phyloP scores from a whole-genome alignment of 2,113 vertebrate species.

The Taxidea taxus region DNA sequence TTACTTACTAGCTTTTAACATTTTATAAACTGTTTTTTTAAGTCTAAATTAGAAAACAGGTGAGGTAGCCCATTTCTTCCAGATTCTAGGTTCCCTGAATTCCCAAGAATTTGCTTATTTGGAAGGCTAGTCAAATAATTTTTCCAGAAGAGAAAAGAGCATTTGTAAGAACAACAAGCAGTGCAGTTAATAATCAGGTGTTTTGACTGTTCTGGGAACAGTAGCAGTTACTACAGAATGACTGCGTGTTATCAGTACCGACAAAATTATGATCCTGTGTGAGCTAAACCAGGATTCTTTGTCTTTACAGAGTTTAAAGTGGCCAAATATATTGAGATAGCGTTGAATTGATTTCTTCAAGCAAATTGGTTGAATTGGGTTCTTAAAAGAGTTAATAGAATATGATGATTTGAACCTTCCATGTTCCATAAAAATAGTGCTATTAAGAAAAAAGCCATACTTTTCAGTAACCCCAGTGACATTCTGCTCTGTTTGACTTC shows the following conservation, averaged over 20 bases:
- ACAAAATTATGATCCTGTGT: not conserved
- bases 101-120: not conserved
- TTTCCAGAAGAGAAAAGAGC: not conserved
- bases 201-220: not conserved
- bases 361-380: not conserved
- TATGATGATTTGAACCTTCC: constrained; percentile 47
- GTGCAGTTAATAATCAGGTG: not conserved
- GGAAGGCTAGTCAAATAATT: not conserved
- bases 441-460: constrained; percentile 55
- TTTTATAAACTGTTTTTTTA: not conserved
- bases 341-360: constrained; percentile 43
- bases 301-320: not conserved
- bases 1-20: not conserved
- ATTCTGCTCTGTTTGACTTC: constrained; percentile 66
- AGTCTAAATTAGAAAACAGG: not conserved
- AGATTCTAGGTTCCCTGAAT: not conserved
- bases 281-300: not conserved
- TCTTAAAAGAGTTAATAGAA: constrained; percentile 63
- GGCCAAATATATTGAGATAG: not conserved
- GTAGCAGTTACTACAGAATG: not conserved
- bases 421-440: constrained; percentile 60
- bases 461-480: constrained; percentile 51
- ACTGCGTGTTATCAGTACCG: not conserved
- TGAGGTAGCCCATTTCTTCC: not conserved
- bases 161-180: not conserved